Base-by-base conservation (phyloP, 2,113 vertebrate genomes). In the Oryzias woworae region DNA sequence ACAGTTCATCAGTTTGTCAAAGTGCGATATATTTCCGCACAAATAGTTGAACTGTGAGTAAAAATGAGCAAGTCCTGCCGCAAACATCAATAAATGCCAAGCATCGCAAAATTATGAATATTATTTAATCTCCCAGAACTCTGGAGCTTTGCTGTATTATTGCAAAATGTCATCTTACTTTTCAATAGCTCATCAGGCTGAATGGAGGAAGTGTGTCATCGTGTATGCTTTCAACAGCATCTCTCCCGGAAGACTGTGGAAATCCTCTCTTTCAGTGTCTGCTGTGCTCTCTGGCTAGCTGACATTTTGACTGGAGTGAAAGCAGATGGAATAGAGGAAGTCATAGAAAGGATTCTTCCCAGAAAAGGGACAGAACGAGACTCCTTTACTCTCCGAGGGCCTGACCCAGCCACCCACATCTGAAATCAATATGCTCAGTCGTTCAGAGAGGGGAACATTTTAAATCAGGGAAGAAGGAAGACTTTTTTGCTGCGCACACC, bases 81-180 rank as follows among this genome's bases (percentile, higher is more conserved):
- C 77, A 81, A 81, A 85, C 82, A 81, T 86, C 74, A 83, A 88
- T 84, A 91, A 89, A 90, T 87, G 83, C 76, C 87, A 86, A 58
- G 69, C 80, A 85, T 90, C 84, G 85, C 83, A 82, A 87, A 87
- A 88, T 89, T 85, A 90, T 89, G 82, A 84, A 87, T 76, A 86
- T 82, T 77, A 71, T 86, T 87, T 87, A 78, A 85, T 84, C 80
- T 72, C 57, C 45, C 80, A 83, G 81, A 87, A 87, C 84, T 86
- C 71, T 70, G 69, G 64, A 83, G 79, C 75, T 84, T 73, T 85
- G 74, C 67, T 58, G 63, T 71, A 83, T 87, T 86, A 88, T 84
- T 87, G 83, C 75, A 66, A 90, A 90, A 89, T 91, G 89, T 90
- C 89, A 90, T 81, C 80, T 71, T 69, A 80, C 85, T 83, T 88